A percentile compares a stretch with the other conserved stretches of the same genome.
Evolutionary conservation across 2,797 vertebrate genomes (phyloP).

Genomic region (Fringilla coelebs): DNA sequence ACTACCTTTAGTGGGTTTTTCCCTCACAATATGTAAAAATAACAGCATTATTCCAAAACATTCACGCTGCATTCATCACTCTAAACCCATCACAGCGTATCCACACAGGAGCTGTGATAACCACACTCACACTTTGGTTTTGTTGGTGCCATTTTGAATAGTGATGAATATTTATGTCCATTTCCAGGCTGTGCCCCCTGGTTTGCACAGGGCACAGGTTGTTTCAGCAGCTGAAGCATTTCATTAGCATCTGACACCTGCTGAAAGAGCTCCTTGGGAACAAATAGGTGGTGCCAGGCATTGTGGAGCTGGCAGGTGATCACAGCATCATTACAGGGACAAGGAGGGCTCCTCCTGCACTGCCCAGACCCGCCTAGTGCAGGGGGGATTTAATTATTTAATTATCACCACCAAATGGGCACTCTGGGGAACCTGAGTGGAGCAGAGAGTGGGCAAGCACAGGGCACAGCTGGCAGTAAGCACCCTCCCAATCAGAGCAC

Average conservation of each 20-base stretch:
- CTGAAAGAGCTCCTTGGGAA: background rate
- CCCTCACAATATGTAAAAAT: background rate
- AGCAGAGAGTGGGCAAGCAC: background rate
- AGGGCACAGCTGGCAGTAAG: background rate
- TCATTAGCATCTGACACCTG: slow-evolving; percentile 33
- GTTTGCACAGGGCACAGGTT: slow-evolving; percentile 42
- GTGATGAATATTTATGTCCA: slow-evolving; percentile 38
- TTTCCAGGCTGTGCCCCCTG: background rate
- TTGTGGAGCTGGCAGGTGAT: slow-evolving; percentile 7
- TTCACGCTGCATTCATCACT: background rate
- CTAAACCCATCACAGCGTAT: background rate
- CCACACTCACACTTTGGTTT: background rate
- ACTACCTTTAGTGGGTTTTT: accelerated
- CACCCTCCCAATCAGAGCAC: background rate
- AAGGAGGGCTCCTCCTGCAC: background rate
- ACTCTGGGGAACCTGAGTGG: background rate
- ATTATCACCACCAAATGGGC: background rate
- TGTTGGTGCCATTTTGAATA: background rate
- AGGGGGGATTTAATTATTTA: slow-evolving; percentile 9
- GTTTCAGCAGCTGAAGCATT: slow-evolving; percentile 24
- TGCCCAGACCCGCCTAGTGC: background rate
- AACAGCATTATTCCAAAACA: background rate
- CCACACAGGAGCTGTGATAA: background rate
- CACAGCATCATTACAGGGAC: background rate
- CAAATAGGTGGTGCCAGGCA: background rate